Conservation (phyloP, 1,140 invertebrate species). For the Ptiloglossa arizonensis region DNA sequence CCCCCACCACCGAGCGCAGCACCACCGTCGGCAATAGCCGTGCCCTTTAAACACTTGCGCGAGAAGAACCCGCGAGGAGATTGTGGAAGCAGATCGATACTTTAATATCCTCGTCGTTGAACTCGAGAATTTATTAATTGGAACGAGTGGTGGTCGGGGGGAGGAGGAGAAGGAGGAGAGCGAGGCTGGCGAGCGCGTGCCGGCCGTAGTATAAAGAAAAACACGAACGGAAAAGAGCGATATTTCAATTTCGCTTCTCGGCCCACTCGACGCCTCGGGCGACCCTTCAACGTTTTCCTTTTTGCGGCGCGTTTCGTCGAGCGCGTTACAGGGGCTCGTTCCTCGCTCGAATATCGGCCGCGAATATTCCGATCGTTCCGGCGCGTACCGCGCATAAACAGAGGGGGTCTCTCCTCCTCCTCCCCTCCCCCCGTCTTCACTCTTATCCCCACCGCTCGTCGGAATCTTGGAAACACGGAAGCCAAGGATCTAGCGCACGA, state of each 20-base stretch:
- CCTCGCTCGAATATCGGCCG: background rate
- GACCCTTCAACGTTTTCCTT: background rate
- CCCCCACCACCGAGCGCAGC: too few species aligned
- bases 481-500: conserved; percentile 43
- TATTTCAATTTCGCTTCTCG: conserved; percentile 14
- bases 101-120: background rate
- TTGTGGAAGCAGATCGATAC: conserved; percentile 9
- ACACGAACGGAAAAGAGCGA: background rate
- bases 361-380: background rate
- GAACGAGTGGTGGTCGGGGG: background rate
- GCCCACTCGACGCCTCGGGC: too few species aligned
- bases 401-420: too few species aligned
- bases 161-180: too few species aligned
- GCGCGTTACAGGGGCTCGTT: too few species aligned
- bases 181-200: background rate
- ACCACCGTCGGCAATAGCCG: too few species aligned
- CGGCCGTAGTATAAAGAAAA: background rate
- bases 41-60: background rate
- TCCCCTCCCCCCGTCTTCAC: too few species aligned
- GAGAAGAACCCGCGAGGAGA: background rate
- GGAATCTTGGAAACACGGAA: conserved; percentile 49
- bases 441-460: too few species aligned
- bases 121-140: conserved; percentile 33
- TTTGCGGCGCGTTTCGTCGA: background rate
- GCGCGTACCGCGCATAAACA: conserved; percentile 13